Percentiles rank a stretch among this genome's conserved stretches.
Conservation (phyloP, 2,113 vertebrate genomes). For the Nyctereutes procyonoides region DNA sequence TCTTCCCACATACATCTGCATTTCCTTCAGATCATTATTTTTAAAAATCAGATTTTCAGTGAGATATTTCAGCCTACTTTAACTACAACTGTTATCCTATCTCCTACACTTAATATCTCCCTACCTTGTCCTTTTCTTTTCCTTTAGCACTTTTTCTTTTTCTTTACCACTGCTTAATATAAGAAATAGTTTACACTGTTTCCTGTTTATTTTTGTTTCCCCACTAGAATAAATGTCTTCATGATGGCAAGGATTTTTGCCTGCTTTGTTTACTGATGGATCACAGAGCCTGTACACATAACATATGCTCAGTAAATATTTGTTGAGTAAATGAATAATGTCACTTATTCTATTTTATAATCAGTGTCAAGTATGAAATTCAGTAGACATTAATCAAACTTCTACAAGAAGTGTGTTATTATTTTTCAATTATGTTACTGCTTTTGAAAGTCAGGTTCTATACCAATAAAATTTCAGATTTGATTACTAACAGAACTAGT, state of each 20-base stretch:
- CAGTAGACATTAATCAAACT: neutral
- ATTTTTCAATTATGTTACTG: neutral
- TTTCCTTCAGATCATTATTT: neutral
- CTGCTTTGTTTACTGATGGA: neutral
- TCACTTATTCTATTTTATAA: neutral
- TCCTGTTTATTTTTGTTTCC: neutral
- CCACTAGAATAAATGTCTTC: neutral
- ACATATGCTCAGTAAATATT: neutral
- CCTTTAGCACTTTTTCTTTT: neutral
- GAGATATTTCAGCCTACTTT: neutral
- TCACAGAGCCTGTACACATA: neutral
- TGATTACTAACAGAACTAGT: neutral
- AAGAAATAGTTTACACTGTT: neutral
- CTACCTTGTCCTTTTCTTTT: neutral
- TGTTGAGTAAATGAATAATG: neutral
- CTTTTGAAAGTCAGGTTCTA: neutral
- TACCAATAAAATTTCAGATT: neutral
- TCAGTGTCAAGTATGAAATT: neutral
- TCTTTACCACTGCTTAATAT: neutral
- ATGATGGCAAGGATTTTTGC: neutral
- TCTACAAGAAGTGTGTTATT: neutral
- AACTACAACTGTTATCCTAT: neutral
- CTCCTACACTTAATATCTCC: neutral
- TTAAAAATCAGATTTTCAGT: neutral
- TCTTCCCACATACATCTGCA: neutral